Percentiles rank a stretch among this genome's conserved stretches.
phyloP scores from a whole-genome alignment of 1,140 invertebrate species.

The Caenorhabditis remanei region DNA sequence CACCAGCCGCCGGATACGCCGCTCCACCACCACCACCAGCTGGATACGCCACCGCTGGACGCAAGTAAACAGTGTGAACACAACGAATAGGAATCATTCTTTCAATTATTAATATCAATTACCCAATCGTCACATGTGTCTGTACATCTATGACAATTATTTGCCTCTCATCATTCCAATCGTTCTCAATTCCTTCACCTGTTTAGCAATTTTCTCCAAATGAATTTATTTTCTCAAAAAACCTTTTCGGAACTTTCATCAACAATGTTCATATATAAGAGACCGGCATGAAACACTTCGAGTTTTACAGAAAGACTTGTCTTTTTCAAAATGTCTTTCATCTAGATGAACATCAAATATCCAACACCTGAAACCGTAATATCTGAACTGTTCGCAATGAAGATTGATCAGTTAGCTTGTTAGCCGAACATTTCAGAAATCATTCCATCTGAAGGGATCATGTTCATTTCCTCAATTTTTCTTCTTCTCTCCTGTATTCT shows the following conservation, averaged over 20 bases:
- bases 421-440: too few species aligned
- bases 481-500: background rate
- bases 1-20: slow-evolving; percentile 31
- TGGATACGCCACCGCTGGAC: slow-evolving; percentile 48
- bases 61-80: slow-evolving; percentile 55
- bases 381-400: too few species aligned
- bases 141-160: slow-evolving; percentile 47
- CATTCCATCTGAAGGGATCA: too few species aligned
- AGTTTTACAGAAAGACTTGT: too few species aligned
- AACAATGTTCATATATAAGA: too few species aligned
- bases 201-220: slow-evolving; percentile 35
- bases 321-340: too few species aligned
- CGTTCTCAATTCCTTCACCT: slow-evolving; percentile 46
- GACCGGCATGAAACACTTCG: too few species aligned
- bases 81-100: slow-evolving; percentile 19
- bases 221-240: slow-evolving; percentile 6
- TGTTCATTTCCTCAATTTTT: too few species aligned
- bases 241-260: background rate
- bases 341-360: too few species aligned
- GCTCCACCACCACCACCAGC: slow-evolving; percentile 49
- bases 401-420: too few species aligned
- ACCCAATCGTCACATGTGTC: slow-evolving; percentile 22
- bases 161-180: slow-evolving; percentile 48
- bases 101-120: background rate
- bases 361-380: too few species aligned